Percentiles rank a stretch among this genome's conserved stretches.
These are phyloP conservation scores for Sebastolobus altivelis DNA, from an alignment of 2,797 vertebrate species.

Conservation along the genomic window DNA sequence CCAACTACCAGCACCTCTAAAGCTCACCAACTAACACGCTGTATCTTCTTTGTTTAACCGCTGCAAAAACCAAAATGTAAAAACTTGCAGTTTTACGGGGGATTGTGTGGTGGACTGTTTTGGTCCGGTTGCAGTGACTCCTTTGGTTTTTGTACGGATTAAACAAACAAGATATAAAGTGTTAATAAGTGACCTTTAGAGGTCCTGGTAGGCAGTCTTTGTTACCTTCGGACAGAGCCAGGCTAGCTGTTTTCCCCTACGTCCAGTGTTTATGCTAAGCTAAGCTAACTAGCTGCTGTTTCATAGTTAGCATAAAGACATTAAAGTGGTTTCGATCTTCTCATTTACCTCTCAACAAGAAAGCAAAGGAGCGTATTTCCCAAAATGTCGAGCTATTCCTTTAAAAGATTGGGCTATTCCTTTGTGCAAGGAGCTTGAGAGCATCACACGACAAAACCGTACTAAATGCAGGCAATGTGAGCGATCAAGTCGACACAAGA, in stretches of 20 bases:
- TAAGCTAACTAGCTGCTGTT: background rate
- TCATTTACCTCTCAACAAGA: background rate
- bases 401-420: background rate
- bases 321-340: background rate
- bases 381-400: background rate
- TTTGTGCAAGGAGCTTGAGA: constrained; percentile 7
- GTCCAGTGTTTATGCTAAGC: background rate
- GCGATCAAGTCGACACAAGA: constrained; percentile 42
- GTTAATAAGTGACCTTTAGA: background rate
- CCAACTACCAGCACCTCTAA: background rate
- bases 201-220: background rate
- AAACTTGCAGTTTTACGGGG: background rate
- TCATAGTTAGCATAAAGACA: background rate
- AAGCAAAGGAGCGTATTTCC: background rate
- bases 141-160: no score
- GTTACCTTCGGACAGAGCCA: background rate
- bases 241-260: background rate
- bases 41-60: background rate
- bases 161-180: background rate
- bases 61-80: background rate
- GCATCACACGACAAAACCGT: constrained; percentile 12
- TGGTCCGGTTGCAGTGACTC: background rate
- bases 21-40: background rate
- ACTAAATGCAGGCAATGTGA: constrained; percentile 33
- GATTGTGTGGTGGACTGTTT: background rate